phyloP scores from a whole-genome alignment of 2,113 vertebrate genomes.

The Odobenus rosmarus region DNA sequence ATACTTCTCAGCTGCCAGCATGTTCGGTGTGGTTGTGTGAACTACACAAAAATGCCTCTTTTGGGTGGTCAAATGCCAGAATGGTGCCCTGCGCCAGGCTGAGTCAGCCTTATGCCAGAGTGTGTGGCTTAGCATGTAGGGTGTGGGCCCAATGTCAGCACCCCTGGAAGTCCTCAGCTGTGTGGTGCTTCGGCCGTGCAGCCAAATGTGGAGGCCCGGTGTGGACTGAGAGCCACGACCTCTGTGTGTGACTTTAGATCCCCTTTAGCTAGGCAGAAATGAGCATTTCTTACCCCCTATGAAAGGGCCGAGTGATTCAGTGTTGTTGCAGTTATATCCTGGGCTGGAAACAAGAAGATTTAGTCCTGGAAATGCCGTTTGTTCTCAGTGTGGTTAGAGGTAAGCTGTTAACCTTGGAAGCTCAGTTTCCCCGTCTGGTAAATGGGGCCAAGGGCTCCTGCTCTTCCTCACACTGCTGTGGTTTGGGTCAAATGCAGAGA shows the following conservation, averaged over 20 bases:
- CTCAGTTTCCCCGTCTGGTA: neutral
- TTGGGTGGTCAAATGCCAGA: neutral
- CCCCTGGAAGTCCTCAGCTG: neutral
- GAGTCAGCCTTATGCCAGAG: neutral
- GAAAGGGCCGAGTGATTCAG: neutral
- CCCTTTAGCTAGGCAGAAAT: neutral
- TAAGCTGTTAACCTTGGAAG: neutral
- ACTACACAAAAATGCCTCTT: neutral
- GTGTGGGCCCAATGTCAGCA: neutral
- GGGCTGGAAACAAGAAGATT: neutral
- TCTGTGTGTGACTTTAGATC: neutral
- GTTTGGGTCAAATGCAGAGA: neutral
- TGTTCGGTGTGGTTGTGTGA: neutral
- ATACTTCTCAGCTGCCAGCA: neutral
- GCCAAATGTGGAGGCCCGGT: no score
- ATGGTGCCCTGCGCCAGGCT: neutral
- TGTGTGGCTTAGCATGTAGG: neutral
- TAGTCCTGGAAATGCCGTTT: neutral
- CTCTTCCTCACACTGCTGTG: neutral
- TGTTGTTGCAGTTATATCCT: neutral
- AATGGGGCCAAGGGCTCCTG: neutral
- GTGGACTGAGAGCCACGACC: no score
- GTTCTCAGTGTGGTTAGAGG: neutral
- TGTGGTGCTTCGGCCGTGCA: fast-evolving
- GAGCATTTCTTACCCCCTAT: neutral